Conservation (phyloP, 2,797 vertebrate genomes). For the Chaetodon trifasciatus region DNA sequence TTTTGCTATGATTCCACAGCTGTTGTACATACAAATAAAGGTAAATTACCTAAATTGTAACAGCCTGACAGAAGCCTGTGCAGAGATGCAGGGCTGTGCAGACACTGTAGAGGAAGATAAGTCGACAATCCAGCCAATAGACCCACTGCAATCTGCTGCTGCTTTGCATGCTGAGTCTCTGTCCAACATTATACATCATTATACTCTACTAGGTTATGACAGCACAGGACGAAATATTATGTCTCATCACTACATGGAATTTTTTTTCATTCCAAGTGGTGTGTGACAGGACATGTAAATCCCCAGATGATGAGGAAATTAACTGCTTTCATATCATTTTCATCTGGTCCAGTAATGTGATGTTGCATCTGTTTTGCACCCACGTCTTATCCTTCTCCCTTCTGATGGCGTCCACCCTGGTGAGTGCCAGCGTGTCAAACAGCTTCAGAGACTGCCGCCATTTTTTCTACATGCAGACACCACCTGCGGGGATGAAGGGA, state of each 20-base stretch:
- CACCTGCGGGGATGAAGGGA: slow-evolving; percentile 74
- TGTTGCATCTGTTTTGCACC: slow-evolving; percentile 57
- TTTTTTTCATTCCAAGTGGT: background rate
- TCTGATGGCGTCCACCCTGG: slow-evolving; percentile 40
- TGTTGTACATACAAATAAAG: no score
- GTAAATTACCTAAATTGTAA: no score
- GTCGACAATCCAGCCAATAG: slow-evolving; percentile 53
- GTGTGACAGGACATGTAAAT: background rate
- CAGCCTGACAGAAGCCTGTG: no score
- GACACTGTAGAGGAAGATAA: slow-evolving; percentile 51
- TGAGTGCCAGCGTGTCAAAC: slow-evolving; percentile 67
- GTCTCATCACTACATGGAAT: background rate
- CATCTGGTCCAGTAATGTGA: slow-evolving; percentile 20
- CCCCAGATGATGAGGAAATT: background rate
- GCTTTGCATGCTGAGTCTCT: slow-evolving; percentile 67
- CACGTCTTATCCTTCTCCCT: slow-evolving; percentile 58
- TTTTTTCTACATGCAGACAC: slow-evolving; percentile 80
- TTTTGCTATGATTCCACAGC: no score
- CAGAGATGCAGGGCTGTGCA: background rate
- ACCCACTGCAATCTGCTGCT: slow-evolving; percentile 33
- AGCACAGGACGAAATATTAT: slow-evolving; percentile 1
- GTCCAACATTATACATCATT: slow-evolving; percentile 35
- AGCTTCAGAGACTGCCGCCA: slow-evolving; percentile 80
- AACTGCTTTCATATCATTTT: background rate
- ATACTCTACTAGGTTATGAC: background rate